These are phyloP conservation scores for Mustela nigripes DNA, from an alignment of 2,113 vertebrate genomes.

Conservation along the genomic window DNA sequence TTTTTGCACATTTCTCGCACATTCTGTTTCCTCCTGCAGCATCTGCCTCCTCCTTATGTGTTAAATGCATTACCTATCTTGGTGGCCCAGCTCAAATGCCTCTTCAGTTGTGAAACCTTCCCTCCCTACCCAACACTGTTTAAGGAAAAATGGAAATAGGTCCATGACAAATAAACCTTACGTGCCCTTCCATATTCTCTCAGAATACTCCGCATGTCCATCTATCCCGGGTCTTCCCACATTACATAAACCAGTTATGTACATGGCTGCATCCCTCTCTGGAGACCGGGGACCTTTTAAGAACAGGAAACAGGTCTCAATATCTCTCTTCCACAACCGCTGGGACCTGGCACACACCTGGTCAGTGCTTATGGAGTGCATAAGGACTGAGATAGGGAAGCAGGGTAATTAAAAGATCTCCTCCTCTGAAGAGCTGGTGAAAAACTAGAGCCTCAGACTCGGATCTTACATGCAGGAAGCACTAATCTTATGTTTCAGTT, in stretches of 20 bases:
- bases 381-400: background rate
- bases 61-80: background rate
- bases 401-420: background rate
- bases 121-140: background rate
- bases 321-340: background rate
- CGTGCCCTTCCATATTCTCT: background rate
- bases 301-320: background rate
- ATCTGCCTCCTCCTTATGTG: background rate
- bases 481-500: background rate
- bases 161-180: background rate
- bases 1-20: background rate
- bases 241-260: background rate
- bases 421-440: background rate
- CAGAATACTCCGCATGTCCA: background rate
- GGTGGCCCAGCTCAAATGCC: background rate
- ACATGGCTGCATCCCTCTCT: background rate
- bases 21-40: background rate
- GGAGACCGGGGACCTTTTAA: background rate
- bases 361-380: background rate
- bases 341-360: background rate
- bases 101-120: background rate
- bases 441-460: background rate
- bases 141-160: background rate
- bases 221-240: background rate
- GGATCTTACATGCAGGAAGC: background rate